Conservation (phyloP, 1,140 invertebrate species). For the Rhyacophila brunnea region DNA sequence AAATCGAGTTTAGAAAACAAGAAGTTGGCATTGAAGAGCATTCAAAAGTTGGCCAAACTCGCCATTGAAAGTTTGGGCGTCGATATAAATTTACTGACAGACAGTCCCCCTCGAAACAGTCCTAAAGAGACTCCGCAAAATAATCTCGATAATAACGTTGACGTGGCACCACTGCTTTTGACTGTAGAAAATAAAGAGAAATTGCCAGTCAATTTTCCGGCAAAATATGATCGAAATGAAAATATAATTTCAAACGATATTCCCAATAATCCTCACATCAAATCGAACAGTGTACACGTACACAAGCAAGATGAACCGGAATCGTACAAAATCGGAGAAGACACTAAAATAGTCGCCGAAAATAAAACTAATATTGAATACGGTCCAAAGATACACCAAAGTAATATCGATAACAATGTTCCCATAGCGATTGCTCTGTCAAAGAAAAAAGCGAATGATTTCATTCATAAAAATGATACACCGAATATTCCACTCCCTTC, state of each 20-base stretch:
- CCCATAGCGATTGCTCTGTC: constrained; percentile 22
- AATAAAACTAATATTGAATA: constrained; percentile 12
- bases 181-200: no score
- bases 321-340: constrained; percentile 41
- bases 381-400: constrained; percentile 25
- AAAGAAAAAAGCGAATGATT: constrained; percentile 18
- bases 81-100: no score
- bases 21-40: constrained; percentile 52
- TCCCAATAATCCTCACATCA: constrained; percentile 25
- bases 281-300: constrained; percentile 32
- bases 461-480: constrained; percentile 20
- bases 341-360: constrained; percentile 20
- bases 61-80: constrained; percentile 46
- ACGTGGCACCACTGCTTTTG: no score
- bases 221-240: background rate
- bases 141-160: no score
- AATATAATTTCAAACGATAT: constrained; percentile 42
- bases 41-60: constrained; percentile 51
- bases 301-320: constrained; percentile 46
- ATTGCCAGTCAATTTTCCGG: no score
- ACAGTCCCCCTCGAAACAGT: no score
- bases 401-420: constrained; percentile 17
- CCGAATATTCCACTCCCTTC: no score
- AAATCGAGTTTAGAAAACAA: constrained; percentile 44
- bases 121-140: background rate